Evolutionary conservation across 2,888 invertebrate species (phyloP), one percentile per base, ranked within the genome.

Genomic region (Oligia latruncula): DNA sequence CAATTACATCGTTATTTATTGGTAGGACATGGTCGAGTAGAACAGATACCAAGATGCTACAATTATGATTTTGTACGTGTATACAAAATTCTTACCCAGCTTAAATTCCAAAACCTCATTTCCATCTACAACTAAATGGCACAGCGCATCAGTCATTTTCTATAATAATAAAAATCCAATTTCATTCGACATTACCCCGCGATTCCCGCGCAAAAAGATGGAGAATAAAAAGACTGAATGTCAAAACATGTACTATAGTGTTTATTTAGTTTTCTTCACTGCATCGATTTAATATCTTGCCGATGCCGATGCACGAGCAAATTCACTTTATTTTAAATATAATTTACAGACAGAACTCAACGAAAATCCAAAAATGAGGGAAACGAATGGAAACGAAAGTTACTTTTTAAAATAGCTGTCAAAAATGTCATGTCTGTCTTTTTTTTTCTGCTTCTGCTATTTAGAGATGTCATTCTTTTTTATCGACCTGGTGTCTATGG

Each of bases 71-170:
- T 55, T 55, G 1, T n/a, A 15, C 20, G 35, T 29, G 3, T 55
- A 62, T 58, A 68, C 11, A 29, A 62, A 23, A 55, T 3, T 71
- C 92, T 91, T 93, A 97, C 97, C 96, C 84, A 97, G 92, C 92
- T 97, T 97, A 46, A 97, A 94, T 90, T 97, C 97, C 83, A 97
- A 92, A 43, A 96, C 97, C 78, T 97, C 97, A 90, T 97, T 97
- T 71, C 97, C 97, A 91, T 97, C 97, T 64, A 97, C 96, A 81
- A 97, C 97, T 87, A 97, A 95, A 94, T 97, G 96, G 90, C 95
- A 95, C 90, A 97, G 89, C 11, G 95, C 95, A 89, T 97, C 97
- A 91, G 96, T 97, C 96, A 97, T 97, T 90, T 91, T 95, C 78
- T 78, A 64, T 55, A 74, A 6, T 79, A 77, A 66, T 80, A 75